Evolutionary conservation across 2,888 invertebrate genomes (phyloP).

Genomic region (Rhamnusium bicolor): DNA sequence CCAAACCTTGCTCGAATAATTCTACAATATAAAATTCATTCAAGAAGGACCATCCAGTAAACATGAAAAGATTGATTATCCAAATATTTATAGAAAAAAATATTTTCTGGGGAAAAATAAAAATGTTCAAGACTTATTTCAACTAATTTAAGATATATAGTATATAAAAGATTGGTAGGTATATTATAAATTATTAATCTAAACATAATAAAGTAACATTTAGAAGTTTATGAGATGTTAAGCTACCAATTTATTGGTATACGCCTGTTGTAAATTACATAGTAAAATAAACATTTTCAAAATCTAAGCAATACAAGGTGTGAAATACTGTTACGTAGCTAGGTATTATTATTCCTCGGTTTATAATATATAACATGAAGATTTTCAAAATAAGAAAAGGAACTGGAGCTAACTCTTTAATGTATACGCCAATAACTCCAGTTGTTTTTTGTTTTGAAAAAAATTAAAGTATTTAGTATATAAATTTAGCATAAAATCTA

Average conservation of each 20-base stretch:
- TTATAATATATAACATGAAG: slow-evolving; percentile 30
- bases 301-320: slow-evolving; percentile 50
- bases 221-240: slow-evolving; percentile 48
- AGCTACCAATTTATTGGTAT: slow-evolving; percentile 51
- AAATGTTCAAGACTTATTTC: slow-evolving; percentile 27
- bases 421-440: no score
- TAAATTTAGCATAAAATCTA: no score
- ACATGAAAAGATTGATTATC: slow-evolving; percentile 19
- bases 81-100: slow-evolving; percentile 26
- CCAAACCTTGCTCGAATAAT: background rate
- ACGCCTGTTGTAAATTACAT: slow-evolving; percentile 44
- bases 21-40: slow-evolving; percentile 23
- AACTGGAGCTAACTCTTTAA: no score
- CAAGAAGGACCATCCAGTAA: slow-evolving; percentile 18
- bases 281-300: slow-evolving; percentile 49
- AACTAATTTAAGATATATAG: slow-evolving; percentile 28
- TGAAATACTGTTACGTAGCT: slow-evolving; percentile 46
- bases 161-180: slow-evolving; percentile 35
- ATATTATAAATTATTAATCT: slow-evolving; percentile 47
- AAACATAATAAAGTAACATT: slow-evolving; percentile 47
- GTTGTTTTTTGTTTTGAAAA: no score
- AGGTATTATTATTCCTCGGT: slow-evolving; percentile 43
- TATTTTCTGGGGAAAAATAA: slow-evolving; percentile 31
- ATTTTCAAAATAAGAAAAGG: no score
- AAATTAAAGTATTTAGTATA: no score